phyloP scores from a whole-genome alignment of 2,888 invertebrate species.

The Lottia gigantea region DNA sequence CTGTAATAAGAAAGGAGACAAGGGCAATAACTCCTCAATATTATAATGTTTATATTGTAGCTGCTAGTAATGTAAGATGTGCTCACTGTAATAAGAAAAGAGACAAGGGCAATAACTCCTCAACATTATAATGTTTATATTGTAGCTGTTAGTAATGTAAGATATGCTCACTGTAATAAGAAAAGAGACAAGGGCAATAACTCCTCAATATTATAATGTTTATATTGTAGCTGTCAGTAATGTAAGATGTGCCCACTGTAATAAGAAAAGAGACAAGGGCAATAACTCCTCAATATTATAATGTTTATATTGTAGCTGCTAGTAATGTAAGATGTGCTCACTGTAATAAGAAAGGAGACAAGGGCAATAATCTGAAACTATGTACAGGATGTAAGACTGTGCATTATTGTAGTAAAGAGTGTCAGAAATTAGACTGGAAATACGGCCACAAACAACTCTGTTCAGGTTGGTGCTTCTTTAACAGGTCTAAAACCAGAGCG shows the following conservation, averaged over 20 bases:
- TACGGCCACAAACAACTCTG: slow-evolving; percentile 38
- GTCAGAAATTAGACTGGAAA: slow-evolving; percentile 45
- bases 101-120: too few relatives aligned
- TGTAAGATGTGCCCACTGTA: too few relatives aligned
- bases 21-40: too few relatives aligned
- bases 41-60: neutral
- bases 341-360: slow-evolving; percentile 37
- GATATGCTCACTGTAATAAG: slow-evolving; percentile 41
- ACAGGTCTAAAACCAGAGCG: too few relatives aligned
- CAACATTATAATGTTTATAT: neutral
- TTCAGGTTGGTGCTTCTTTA: slow-evolving; percentile 28
- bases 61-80: neutral
- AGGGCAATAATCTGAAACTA: slow-evolving; percentile 31
- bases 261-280: too few relatives aligned
- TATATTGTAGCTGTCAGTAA: neutral
- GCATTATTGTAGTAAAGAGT: slow-evolving; percentile 42
- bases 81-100: too few relatives aligned
- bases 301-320: neutral
- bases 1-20: too few relatives aligned
- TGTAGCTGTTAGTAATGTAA: slow-evolving; percentile 28
- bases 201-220: too few relatives aligned
- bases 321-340: slow-evolving; percentile 39
- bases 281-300: too few relatives aligned
- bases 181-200: slow-evolving; percentile 28
- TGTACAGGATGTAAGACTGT: slow-evolving; percentile 46